Evolutionary conservation across 2,888 invertebrate species (phyloP), one percentile per base, ranked within the genome.

Genomic region (Pterobdella sp.): DNA sequence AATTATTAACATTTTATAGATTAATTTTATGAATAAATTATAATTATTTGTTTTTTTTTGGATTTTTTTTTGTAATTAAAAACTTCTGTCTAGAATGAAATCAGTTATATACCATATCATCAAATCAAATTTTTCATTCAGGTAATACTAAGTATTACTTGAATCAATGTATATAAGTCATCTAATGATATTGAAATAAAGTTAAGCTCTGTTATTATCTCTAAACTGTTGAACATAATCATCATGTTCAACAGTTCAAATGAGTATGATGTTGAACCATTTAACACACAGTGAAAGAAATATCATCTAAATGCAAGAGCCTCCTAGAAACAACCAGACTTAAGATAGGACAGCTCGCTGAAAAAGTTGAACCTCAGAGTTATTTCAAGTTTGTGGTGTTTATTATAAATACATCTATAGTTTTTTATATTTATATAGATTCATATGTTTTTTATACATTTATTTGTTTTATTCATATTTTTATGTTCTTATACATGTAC

Each of bases 311-410:
- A 71, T 89, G 90, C 0, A 85, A 90, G 35, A 85, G 87, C 76
- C 81, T 88, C 73, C 90, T 93, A 80, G 87, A 87, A 65, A 87
- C 87, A 72, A 88, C 91, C 0, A 85, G 87, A 7, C 83, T 85
- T 34, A 88, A 89, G 22, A 92, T 90, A 80, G 81, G 82, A 1
- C 87, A 86, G 76, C 84, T 94, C 60, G 87, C 88, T 31, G 82
- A 84, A 63, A 86, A 90, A 72, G 87, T 94, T 42, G 91, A 92
- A 0, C 76, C 85, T 0, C 89, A 89, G 68, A 91, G 93, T 79
- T 94, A 91, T 84, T 93, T 91, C 83, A 82, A 82, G 84, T 83
- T 65, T 34, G n/a, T 32, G n/a, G n/a, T n/a, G n/a, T n/a, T 26
- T 22, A 22, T 64, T 22, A 10, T 22, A 14, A 22, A 22, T 10